These are phyloP conservation scores for Pangasius sanitwongsei DNA, from an alignment of 2,797 vertebrate species.

Conservation along the genomic window DNA sequence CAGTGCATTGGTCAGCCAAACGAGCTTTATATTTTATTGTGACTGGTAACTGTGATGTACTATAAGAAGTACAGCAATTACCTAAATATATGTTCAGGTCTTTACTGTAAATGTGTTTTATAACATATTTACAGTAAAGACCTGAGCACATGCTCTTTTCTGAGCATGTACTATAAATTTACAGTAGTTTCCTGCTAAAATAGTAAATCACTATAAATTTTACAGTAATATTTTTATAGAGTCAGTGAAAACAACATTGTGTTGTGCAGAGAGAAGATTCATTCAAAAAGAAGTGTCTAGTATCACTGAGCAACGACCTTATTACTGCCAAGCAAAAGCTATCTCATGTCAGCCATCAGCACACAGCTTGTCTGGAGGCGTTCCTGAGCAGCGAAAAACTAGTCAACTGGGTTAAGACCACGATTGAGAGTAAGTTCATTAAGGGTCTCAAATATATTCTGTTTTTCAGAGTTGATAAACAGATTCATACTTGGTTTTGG, in stretches of 20 bases:
- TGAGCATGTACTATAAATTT: background rate
- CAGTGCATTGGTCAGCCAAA: background rate
- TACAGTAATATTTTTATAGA: background rate
- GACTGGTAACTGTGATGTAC: background rate
- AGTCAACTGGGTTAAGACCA: slow-evolving; percentile 69
- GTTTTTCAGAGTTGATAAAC: background rate
- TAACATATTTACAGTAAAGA: no score
- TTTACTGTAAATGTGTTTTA: background rate
- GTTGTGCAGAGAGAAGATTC: slow-evolving; percentile 62
- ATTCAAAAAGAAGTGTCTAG: slow-evolving; percentile 64
- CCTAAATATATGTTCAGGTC: background rate
- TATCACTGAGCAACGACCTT: slow-evolving; percentile 64
- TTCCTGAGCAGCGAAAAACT: slow-evolving; percentile 66
- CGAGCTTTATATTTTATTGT: background rate
- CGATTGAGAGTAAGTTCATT: slow-evolving; percentile 65
- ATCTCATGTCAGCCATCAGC: slow-evolving; percentile 57
- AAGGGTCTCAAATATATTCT: background rate
- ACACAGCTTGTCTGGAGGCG: slow-evolving; percentile 69
- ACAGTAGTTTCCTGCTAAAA: background rate
- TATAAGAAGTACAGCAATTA: background rate
- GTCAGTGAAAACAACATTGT: slow-evolving; percentile 2
- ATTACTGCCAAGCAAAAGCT: slow-evolving; percentile 63
- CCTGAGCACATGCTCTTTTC: no score
- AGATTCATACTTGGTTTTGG: background rate
- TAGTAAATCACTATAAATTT: background rate